A percentile compares a stretch with the other conserved stretches of the same genome.
phyloP scores from a whole-genome alignment of 2,797 vertebrate genomes.

The Urocyon cinereoargenteus region DNA sequence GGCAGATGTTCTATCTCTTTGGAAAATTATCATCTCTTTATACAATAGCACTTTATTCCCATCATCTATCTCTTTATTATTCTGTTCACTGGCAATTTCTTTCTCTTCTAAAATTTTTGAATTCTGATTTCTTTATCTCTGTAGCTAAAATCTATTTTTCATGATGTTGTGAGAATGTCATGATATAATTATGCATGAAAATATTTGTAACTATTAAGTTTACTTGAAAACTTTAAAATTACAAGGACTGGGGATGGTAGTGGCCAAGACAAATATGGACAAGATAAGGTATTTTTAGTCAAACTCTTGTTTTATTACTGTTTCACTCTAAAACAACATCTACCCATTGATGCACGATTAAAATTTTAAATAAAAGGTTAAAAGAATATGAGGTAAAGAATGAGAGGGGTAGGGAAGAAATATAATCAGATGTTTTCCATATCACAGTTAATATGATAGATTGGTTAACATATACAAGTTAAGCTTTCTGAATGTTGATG shows the following conservation, averaged over 20 bases:
- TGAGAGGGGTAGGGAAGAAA: background rate
- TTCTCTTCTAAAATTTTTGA: slow-evolving; percentile 10
- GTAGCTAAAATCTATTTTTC: background rate
- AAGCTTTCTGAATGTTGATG: background rate
- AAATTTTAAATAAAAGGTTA: background rate
- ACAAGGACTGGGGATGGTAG: background rate
- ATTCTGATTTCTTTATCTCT: background rate
- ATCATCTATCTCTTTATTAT: background rate
- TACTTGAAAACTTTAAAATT: background rate
- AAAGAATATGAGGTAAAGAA: background rate
- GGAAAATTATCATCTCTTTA: background rate
- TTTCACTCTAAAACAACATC: background rate
- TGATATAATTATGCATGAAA: background rate
- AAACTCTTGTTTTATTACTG: background rate
- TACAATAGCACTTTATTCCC: background rate
- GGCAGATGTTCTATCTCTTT: background rate
- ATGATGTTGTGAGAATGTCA: background rate
- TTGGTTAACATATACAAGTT: background rate
- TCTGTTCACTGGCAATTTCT: background rate
- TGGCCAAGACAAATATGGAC: background rate
- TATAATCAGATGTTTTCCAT: background rate
- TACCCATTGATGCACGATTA: background rate
- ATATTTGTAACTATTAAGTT: background rate
- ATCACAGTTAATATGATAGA: background rate
- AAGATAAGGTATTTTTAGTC: background rate